Percentiles rank a stretch among this genome's conserved stretches.
Conservation (phyloP, 2,113 vertebrate species). For the Apteryx owenii region DNA sequence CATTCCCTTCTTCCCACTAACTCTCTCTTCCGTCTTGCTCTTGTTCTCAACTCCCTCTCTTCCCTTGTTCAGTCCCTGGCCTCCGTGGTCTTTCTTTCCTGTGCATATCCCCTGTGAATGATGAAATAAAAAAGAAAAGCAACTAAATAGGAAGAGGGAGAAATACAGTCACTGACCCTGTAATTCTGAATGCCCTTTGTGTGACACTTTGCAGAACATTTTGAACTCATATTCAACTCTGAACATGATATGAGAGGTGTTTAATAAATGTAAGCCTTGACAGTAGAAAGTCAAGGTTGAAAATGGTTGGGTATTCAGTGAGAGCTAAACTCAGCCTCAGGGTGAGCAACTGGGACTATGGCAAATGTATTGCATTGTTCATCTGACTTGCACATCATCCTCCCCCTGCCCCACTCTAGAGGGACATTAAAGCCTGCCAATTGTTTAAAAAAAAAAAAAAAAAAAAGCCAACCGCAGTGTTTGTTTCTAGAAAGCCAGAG, state of each 20-base stretch:
- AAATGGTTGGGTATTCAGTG: not conserved
- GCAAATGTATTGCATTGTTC: not conserved
- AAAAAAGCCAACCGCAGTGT: not conserved
- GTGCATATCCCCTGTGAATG: not conserved
- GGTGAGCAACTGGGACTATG: constrained; percentile 4
- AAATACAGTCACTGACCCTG: constrained; percentile 14
- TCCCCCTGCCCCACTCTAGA: not conserved
- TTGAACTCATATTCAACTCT: constrained; percentile 57
- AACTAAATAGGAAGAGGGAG: not conserved
- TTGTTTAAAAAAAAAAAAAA: not conserved
- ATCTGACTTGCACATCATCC: not conserved
- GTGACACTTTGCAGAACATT: constrained; percentile 7
- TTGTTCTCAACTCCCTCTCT: constrained; percentile 5
- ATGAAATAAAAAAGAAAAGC: constrained; percentile 10
- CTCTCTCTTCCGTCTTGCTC: not conserved
- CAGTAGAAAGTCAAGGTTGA: constrained; percentile 24
- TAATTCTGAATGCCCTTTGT: constrained; percentile 26
- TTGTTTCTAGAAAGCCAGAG: not conserved
- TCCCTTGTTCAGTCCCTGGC: not conserved
- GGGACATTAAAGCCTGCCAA: not conserved
- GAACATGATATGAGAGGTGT: not conserved
- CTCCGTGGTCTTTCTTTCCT: not conserved
- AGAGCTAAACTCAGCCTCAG: constrained; percentile 18
- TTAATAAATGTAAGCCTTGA: constrained; percentile 45
- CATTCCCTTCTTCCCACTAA: constrained; percentile 8